Base-by-base conservation (phyloP, 2,888 invertebrate species). In the Lepidochrysops patricia region DNA sequence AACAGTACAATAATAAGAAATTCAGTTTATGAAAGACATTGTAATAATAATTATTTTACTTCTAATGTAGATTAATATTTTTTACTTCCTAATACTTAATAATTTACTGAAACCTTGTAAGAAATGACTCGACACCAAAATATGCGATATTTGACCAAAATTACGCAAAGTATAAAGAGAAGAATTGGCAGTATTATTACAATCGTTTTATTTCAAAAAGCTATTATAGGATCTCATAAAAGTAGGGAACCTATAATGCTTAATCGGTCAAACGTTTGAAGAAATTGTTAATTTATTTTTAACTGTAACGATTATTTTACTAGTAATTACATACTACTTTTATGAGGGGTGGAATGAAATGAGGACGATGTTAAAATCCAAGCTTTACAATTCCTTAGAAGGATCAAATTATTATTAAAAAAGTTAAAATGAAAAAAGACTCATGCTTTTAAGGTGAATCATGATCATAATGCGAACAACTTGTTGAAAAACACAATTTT, bases 1-100 rank as follows among this genome's bases (percentile, higher is more conserved):
- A 79, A 77, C 69, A 81, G 83, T 82, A 84, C 84, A 85, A 85
- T 83, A 84, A 84, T 78, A 72, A 73, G 80, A 84, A 82, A 61
- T 64, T 63, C 48, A 54, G 63, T 63, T 63, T 63, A 56, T 58
- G 63, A 65, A 43, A n/a, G 27, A 43, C 15, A 60, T 58, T 37
- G 19, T 58, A 26, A 32, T 57, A 43, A 27, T 57, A 37, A 23
- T 3, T 57, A 2, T 57, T 9, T 3, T 12, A 43, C 43, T 13
- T 43, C 0, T 19, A 19, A 9, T 12, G 7, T 43, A 43, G 7
- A 43, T 19, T 19, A 9, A 43, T 23, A 12, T 9, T 15, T 23
- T 43, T 43, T 19, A 2, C 1, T 43, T 43, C 15, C 7, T 15
- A 15, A 0, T 37, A 15, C 6, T 37, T 15, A 7, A 15, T 2